Conservation (phyloP, 2,888 invertebrate species). For the Amphipyra berbera region DNA sequence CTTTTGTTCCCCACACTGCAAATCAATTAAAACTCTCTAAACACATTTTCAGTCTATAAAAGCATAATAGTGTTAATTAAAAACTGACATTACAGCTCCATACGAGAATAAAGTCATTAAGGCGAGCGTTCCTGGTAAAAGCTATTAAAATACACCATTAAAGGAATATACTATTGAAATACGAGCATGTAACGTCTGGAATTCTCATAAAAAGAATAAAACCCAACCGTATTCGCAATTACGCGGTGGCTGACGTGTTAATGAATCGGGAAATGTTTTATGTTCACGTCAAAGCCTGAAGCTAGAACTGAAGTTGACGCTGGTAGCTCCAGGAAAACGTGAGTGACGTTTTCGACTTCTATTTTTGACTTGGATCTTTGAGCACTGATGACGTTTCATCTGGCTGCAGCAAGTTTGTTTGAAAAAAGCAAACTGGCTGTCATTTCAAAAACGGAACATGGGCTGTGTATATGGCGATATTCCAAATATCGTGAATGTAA, state of each 20-base stretch:
- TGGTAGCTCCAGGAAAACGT: constrained; percentile 1
- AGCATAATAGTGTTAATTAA: constrained; percentile 29
- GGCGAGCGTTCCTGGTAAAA: constrained; percentile 13
- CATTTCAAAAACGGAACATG: constrained; percentile 9
- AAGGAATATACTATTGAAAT: constrained; percentile 31
- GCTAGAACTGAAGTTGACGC: background rate
- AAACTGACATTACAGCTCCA: constrained; percentile 22
- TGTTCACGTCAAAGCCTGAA: constrained; percentile 32
- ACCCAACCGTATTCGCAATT: constrained; percentile 38
- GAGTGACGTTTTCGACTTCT: constrained; percentile 6
- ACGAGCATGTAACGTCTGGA: constrained; percentile 22
- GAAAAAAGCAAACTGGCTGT: background rate
- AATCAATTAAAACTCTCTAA: constrained; percentile 25
- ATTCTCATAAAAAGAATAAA: constrained; percentile 38
- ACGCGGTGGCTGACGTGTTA: constrained; percentile 24
- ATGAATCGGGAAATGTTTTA: constrained; percentile 33
- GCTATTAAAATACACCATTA: constrained; percentile 36
- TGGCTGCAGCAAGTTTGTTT: background rate
- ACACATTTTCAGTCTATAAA: constrained; percentile 8
- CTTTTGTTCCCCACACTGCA: background rate
- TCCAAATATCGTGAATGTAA: background rate
- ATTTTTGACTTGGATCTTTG: constrained; percentile 12
- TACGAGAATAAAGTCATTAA: constrained; percentile 42
- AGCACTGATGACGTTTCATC: background rate
- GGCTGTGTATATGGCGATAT: background rate